phyloP scores from a whole-genome alignment of 2,888 invertebrate species.

The Nomada hirtipes region DNA sequence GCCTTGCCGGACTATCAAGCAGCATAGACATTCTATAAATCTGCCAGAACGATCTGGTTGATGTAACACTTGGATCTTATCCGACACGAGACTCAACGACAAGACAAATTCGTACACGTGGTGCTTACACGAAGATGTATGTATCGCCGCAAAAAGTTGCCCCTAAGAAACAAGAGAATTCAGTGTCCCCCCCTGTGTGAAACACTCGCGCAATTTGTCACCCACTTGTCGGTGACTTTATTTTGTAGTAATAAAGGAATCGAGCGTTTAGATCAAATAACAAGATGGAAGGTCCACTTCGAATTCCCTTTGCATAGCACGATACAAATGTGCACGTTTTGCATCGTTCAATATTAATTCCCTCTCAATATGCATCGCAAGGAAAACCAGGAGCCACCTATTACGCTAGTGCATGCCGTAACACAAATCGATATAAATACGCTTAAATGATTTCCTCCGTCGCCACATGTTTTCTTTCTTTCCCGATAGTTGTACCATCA shows the following conservation, averaged over 20 bases:
- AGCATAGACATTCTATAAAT: constrained; percentile 5
- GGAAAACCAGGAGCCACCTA: background rate
- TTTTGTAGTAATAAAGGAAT: background rate
- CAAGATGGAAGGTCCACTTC: background rate
- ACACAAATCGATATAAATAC: constrained; percentile 16
- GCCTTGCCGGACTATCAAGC: background rate
- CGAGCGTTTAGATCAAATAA: constrained; percentile 1
- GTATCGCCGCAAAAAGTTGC: background rate
- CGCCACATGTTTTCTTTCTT: constrained; percentile 2
- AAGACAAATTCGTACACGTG: constrained; percentile 42
- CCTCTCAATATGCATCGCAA: background rate
- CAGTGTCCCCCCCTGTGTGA: background rate
- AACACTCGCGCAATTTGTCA: background rate
- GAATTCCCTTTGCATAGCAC: background rate
- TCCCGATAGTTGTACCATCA: background rate
- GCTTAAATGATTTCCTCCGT: constrained; percentile 12
- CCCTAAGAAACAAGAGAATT: background rate
- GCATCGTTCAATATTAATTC: background rate
- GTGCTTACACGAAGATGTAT: background rate
- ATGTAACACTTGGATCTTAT: constrained; percentile 45
- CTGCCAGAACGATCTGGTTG: constrained; percentile 28
- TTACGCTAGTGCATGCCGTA: background rate
- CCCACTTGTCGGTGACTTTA: background rate
- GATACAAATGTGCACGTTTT: background rate
- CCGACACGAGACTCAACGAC: constrained; percentile 48